Percentiles rank a stretch among this genome's conserved stretches.
phyloP scores from a whole-genome alignment of 2,113 vertebrate genomes.

The Cinclus mexicanus region DNA sequence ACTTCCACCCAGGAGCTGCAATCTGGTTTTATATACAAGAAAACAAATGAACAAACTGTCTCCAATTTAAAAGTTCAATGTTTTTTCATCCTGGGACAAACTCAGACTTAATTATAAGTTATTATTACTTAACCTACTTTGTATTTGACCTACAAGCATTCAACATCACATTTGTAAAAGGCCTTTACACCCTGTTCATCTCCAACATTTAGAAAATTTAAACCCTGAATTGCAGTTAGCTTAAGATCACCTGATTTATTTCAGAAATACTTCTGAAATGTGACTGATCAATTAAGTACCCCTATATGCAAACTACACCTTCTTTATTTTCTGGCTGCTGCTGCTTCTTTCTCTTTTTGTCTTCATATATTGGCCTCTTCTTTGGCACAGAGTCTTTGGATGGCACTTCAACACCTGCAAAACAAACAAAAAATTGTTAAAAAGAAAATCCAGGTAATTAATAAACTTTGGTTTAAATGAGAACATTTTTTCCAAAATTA shows the following conservation, averaged over 20 bases:
- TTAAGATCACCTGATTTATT: background rate
- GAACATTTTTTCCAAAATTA: background rate
- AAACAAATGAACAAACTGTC: background rate
- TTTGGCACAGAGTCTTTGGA: slow-evolving; percentile 96
- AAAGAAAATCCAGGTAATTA: slow-evolving; percentile 10
- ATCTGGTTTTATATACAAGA: background rate
- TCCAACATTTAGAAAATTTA: background rate
- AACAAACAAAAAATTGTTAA: background rate
- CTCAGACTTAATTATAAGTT: background rate
- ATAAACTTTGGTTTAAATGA: background rate
- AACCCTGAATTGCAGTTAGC: background rate
- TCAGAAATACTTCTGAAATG: background rate
- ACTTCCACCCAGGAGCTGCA: background rate
- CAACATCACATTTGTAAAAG: rapidly evolving
- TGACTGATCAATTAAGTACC: background rate
- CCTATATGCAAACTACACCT: slow-evolving; percentile 72
- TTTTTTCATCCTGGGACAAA: background rate
- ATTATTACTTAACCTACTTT: background rate
- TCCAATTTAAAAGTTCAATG: background rate
- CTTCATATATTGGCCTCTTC: slow-evolving; percentile 93
- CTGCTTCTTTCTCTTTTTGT: slow-evolving; percentile 93
- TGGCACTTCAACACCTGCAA: slow-evolving; percentile 93
- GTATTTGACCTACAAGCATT: background rate
- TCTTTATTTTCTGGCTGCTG: slow-evolving; percentile 82
- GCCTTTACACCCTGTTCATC: background rate